phyloP scores from a whole-genome alignment of 2,797 vertebrate species.

The Poliocrania exsul region DNA sequence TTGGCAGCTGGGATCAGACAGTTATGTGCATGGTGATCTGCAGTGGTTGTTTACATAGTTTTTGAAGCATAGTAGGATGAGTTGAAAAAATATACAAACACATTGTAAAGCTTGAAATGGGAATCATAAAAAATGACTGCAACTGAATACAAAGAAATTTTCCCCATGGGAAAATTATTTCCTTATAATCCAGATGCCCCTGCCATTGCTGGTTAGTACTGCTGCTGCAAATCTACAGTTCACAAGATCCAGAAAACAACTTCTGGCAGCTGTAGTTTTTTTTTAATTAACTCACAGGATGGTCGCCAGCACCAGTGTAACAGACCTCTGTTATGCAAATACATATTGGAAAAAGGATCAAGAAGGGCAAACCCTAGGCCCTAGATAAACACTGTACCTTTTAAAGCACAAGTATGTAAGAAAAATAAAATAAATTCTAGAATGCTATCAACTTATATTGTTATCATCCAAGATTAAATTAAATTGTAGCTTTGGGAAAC shows the following conservation, averaged over 20 bases:
- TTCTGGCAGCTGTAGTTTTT: background rate
- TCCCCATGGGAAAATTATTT: background rate
- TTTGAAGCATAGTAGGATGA: background rate
- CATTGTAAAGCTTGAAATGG: background rate
- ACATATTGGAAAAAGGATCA: background rate
- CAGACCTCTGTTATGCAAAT: background rate
- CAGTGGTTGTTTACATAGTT: background rate
- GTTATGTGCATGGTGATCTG: background rate
- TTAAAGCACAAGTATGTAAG: background rate
- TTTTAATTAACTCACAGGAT: background rate
- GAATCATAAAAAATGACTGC: background rate
- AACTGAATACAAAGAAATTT: background rate
- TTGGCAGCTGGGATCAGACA: background rate
- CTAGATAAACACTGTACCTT: background rate
- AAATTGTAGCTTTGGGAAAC: background rate
- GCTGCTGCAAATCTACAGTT: background rate
- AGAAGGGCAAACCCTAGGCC: background rate
- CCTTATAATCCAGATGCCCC: background rate
- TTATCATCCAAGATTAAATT: background rate
- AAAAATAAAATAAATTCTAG: background rate
- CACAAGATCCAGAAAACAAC: background rate
- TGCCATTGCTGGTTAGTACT: background rate
- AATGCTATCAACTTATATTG: background rate
- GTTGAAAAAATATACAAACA: background rate
- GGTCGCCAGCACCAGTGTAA: background rate